These are phyloP conservation scores for Cladorhizidae sp. DNA, from an alignment of 37 sponge, comb jelly and placozoan species.

Conservation along the genomic window DNA sequence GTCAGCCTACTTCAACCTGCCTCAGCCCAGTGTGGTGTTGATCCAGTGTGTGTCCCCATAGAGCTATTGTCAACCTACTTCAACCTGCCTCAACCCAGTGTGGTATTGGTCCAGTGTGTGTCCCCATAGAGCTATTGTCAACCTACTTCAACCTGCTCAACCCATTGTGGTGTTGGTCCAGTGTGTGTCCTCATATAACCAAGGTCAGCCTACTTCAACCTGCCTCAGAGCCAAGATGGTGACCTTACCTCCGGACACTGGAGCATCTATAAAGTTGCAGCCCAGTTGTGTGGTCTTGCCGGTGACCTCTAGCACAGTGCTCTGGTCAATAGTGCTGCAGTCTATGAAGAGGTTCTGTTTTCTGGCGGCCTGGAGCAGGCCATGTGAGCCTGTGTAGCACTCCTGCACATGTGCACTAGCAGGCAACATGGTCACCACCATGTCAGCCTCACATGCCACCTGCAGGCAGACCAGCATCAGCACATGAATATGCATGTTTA, in stretches of 20 bases:
- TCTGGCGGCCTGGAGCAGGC: conserved; percentile 37
- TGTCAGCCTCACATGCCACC: conserved; percentile 51
- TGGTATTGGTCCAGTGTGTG: no score
- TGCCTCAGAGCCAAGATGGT: no score
- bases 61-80: no score
- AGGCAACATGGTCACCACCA: conserved; percentile 88
- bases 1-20: no score
- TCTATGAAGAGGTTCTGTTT: conserved; percentile 85
- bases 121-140: no score
- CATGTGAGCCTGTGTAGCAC: conserved; percentile 68
- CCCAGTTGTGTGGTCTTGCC: conserved; percentile 39
- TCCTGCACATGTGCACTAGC: conserved; percentile 69
- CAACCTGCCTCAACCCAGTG: no score
- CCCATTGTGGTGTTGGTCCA: background rate
- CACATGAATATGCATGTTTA: no score
- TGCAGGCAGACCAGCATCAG: background rate
- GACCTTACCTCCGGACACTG: conserved; percentile 95
- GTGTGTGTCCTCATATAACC: background rate
- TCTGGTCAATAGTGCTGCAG: conserved; percentile 92
- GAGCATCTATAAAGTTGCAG: conserved; percentile 84
- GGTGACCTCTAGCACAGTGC: conserved; percentile 62
- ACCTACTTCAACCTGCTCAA: no score
- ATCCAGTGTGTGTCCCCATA: no score
- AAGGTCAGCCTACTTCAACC: no score
- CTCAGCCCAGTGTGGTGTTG: no score